Evolutionary conservation across 1,140 invertebrate species (phyloP).

Genomic region (Pseudoatta argentina): DNA sequence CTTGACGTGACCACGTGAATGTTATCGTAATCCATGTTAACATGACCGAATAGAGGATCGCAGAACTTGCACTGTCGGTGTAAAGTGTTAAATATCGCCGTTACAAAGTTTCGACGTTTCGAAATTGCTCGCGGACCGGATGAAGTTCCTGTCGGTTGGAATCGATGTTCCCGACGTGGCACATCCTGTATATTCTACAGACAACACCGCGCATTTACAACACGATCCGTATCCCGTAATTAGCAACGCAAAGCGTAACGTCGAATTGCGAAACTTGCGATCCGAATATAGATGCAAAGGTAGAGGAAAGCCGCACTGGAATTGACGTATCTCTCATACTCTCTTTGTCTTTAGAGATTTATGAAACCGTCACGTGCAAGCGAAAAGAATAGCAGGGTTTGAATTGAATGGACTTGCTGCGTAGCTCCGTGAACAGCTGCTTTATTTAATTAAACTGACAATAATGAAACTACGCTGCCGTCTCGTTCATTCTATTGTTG

Average conservation of each 20-base stretch:
- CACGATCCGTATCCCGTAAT: slow-evolving; percentile 35
- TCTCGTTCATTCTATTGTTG: slow-evolving; percentile 62
- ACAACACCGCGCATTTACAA: slow-evolving; percentile 19
- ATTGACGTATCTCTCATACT: slow-evolving; percentile 22
- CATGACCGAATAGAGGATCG: slow-evolving; percentile 33
- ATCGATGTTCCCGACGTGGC: slow-evolving; percentile 25
- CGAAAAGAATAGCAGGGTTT: slow-evolving; percentile 29
- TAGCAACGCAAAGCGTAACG: slow-evolving; percentile 41
- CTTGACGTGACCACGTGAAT: neutral
- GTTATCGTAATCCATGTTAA: slow-evolving; percentile 50
- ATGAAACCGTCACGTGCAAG: slow-evolving; percentile 52
- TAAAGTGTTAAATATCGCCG: slow-evolving; percentile 64
- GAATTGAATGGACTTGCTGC: slow-evolving; percentile 61
- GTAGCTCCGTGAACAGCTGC: slow-evolving; percentile 71
- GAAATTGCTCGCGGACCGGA: slow-evolving; percentile 54
- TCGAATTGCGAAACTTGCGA: slow-evolving; percentile 23
- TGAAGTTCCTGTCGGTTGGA: slow-evolving; percentile 31
- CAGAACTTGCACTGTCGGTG: slow-evolving; percentile 26
- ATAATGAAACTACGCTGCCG: slow-evolving; percentile 59
- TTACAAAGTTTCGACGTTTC: slow-evolving; percentile 67
- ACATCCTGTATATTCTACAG: slow-evolving; percentile 5
- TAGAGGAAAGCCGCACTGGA: slow-evolving; percentile 1
- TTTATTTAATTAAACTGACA: slow-evolving; percentile 79
- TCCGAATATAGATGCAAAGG: slow-evolving; percentile 25
- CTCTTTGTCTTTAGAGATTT: slow-evolving; percentile 46